These are phyloP conservation scores for Drosophila flavopinicola DNA, from an alignment of 2,888 invertebrate species.

Conservation along the genomic window DNA sequence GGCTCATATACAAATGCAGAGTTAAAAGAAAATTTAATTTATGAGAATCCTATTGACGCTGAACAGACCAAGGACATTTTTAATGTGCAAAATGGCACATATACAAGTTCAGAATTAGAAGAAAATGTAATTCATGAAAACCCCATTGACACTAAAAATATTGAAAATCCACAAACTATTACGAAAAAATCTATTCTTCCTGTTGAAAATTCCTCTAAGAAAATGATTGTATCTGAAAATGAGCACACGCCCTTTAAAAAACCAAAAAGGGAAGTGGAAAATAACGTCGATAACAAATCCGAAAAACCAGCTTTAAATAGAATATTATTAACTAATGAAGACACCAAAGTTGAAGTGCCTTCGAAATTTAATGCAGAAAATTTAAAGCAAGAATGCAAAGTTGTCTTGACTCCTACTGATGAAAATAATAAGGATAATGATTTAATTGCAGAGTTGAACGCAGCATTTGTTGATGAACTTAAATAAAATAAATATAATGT, in stretches of 20 bases:
- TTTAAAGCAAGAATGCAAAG: background rate
- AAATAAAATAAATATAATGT: conserved; percentile 12
- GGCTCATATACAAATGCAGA: background rate
- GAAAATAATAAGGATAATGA: conserved; percentile 18
- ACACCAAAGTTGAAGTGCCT: background rate
- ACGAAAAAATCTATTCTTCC: background rate
- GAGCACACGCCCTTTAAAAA: background rate
- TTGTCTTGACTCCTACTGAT: background rate
- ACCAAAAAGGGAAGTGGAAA: background rate
- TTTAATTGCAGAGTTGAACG: conserved; percentile 37
- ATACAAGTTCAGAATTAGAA: background rate
- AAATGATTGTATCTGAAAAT: background rate
- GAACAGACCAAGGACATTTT: background rate
- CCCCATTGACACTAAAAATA: background rate
- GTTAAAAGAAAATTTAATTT: background rate
- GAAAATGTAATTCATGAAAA: background rate
- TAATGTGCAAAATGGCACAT: background rate
- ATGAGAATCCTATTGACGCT: background rate
- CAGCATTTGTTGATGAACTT: conserved; percentile 49
- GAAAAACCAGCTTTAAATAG: background rate
- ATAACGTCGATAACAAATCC: background rate
- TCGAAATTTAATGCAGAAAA: background rate
- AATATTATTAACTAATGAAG: background rate
- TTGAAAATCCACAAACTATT: background rate
- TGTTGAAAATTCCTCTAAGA: background rate